Evolutionary conservation across 2,888 invertebrate genomes (phyloP).

Genomic region (Cepaea hortensis): DNA sequence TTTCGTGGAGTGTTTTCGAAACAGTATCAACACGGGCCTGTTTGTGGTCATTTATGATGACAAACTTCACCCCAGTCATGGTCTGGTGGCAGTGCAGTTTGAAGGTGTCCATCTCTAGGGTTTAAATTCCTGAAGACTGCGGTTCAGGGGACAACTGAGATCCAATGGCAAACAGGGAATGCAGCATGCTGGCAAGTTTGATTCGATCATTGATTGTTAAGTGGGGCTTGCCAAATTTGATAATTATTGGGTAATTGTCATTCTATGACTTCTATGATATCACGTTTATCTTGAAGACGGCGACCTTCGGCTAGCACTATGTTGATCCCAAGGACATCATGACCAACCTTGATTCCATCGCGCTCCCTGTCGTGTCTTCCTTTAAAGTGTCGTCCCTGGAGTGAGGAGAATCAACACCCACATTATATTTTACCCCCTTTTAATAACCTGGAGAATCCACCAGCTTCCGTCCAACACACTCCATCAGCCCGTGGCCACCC

Average conservation of each 20-base stretch:
- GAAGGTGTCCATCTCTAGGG: slow-evolving; percentile 94
- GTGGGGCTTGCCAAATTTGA: slow-evolving; percentile 93
- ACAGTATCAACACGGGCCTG: slow-evolving; percentile 90
- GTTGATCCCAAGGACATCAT: slow-evolving; percentile 90
- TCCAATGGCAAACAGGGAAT: slow-evolving; percentile 97
- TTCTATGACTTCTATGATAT: slow-evolving; percentile 89
- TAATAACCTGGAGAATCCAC: too few relatives aligned
- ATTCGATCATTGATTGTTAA: slow-evolving; percentile 99
- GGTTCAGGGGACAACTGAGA: slow-evolving; percentile 97
- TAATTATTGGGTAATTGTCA: slow-evolving; percentile 86
- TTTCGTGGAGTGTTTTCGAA: slow-evolving; percentile 93
- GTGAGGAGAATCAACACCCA: too few relatives aligned
- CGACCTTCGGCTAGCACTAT: slow-evolving; percentile 79
- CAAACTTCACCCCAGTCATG: slow-evolving; percentile 97
- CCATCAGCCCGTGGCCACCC: too few relatives aligned
- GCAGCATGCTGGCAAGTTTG: slow-evolving; percentile 97
- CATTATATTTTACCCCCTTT: too few relatives aligned
- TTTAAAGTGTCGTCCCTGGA: too few relatives aligned
- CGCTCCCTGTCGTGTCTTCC: too few relatives aligned
- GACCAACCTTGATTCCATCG: slow-evolving; percentile 84
- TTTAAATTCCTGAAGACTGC: slow-evolving; percentile 94
- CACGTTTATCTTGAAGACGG: slow-evolving; percentile 83
- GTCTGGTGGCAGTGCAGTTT: slow-evolving; percentile 97
- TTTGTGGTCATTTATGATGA: slow-evolving; percentile 92
- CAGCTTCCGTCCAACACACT: too few relatives aligned